A percentile compares a stretch with the other conserved stretches of the same genome.
phyloP scores from a whole-genome alignment of 2,113 vertebrate species.

The Myiozetetes cayanensis region DNA sequence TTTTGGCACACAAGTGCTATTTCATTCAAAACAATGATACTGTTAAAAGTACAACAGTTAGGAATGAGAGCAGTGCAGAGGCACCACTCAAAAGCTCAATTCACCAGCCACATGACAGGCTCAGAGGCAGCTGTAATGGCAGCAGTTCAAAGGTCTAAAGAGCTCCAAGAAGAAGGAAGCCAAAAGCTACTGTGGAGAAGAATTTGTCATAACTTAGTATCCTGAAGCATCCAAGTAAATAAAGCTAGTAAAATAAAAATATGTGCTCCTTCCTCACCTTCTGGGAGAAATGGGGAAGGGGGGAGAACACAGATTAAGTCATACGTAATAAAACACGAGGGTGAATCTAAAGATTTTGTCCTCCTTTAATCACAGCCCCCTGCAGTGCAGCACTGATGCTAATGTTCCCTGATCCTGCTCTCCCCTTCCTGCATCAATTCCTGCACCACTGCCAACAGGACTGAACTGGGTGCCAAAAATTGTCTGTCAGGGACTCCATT shows the following conservation, averaged over 20 bases:
- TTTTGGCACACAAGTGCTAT: constrained; percentile 56
- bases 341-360: constrained; percentile 1
- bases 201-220: constrained; percentile 53
- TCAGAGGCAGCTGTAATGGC: constrained; percentile 63
- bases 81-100: constrained; percentile 63
- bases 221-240: constrained; percentile 40
- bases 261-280: neutral
- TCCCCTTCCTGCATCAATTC: neutral
- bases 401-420: neutral
- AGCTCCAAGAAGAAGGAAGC: constrained; percentile 52
- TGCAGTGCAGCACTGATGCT: neutral
- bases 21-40: constrained; percentile 63
- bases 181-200: constrained; percentile 58
- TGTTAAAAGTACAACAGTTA: constrained; percentile 47
- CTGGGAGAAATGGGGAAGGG: neutral
- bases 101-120: constrained; percentile 57
- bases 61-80: constrained; percentile 48
- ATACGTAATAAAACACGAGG: neutral
- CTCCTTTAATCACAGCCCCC: neutral
- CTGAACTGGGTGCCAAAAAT: neutral
- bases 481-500: neutral
- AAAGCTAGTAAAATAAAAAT: constrained; percentile 5
- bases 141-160: constrained; percentile 63
- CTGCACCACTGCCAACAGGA: neutral
- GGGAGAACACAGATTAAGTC: neutral